Conservation (phyloP, 1,140 invertebrate genomes). For the Dendrolimus kikuchii region DNA sequence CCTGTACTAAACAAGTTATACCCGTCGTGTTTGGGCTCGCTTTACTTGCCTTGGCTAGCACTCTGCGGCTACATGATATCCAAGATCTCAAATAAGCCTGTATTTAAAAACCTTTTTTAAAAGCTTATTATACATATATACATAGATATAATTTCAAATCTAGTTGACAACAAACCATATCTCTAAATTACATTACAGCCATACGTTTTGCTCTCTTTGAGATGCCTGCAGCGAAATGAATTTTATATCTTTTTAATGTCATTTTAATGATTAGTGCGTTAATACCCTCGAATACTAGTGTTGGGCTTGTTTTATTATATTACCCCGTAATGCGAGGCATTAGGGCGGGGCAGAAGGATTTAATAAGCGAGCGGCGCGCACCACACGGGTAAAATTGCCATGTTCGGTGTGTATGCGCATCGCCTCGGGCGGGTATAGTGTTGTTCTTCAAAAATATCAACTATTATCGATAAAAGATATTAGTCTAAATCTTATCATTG, state of each 20-base stretch:
- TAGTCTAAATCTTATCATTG: neutral
- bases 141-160: too few species aligned
- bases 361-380: conserved; percentile 59
- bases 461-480: neutral
- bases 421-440: conserved; percentile 38
- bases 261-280: conserved; percentile 34
- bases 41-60: too few species aligned
- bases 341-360: conserved; percentile 62
- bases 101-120: too few species aligned
- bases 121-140: too few species aligned
- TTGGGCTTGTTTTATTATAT: conserved; percentile 51
- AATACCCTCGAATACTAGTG: neutral
- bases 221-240: too few species aligned
- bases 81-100: too few species aligned
- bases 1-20: too few species aligned
- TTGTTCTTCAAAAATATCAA: conserved; percentile 1
- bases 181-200: too few species aligned
- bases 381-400: conserved; percentile 41
- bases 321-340: conserved; percentile 56
- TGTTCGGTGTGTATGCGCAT: conserved; percentile 37
- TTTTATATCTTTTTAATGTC: conserved; percentile 30
- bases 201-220: too few species aligned
- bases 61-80: too few species aligned
- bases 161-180: too few species aligned
- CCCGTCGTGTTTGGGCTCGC: too few species aligned